phyloP scores from a whole-genome alignment of 2,888 invertebrate genomes.

The Tupiocoris notatus region DNA sequence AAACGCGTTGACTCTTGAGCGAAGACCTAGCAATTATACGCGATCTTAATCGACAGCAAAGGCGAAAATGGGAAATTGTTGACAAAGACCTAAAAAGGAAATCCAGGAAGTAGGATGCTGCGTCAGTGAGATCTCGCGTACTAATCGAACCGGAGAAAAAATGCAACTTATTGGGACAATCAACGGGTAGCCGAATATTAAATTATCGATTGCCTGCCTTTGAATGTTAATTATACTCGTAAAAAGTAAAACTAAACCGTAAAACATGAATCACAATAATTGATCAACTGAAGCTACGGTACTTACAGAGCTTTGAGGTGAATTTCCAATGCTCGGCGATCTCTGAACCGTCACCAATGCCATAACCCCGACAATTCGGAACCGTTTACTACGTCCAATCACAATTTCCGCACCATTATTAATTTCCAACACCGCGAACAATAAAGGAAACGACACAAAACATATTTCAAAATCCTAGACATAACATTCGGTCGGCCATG shows the following conservation, averaged over 20 bases:
- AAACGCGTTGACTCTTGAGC: no score
- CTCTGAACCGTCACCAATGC: slow-evolving; percentile 72
- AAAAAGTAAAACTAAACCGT: not conserved
- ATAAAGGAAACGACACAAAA: not conserved
- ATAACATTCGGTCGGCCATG: slow-evolving; percentile 42
- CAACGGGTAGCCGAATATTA: no score
- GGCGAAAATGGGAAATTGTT: no score
- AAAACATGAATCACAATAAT: not conserved
- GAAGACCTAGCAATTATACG: no score
- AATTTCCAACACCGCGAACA: slow-evolving; percentile 18
- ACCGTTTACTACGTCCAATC: slow-evolving; percentile 9
- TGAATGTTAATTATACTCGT: no score
- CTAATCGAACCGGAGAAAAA: no score
- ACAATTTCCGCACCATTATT: slow-evolving; percentile 25
- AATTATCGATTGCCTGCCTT: no score
- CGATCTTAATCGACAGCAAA: no score
- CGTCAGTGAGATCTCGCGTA: slow-evolving; percentile 12
- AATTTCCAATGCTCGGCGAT: slow-evolving; percentile 68
- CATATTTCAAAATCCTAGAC: slow-evolving; percentile 27
- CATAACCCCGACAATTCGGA: slow-evolving; percentile 55
- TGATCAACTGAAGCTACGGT: slow-evolving; percentile 27
- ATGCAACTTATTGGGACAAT: no score
- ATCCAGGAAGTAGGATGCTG: slow-evolving; percentile 38
- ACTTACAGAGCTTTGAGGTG: slow-evolving; percentile 63
- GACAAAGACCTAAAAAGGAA: slow-evolving; percentile 30